phyloP scores from a whole-genome alignment of 2,797 vertebrate genomes.

The Alosa sapidissima region DNA sequence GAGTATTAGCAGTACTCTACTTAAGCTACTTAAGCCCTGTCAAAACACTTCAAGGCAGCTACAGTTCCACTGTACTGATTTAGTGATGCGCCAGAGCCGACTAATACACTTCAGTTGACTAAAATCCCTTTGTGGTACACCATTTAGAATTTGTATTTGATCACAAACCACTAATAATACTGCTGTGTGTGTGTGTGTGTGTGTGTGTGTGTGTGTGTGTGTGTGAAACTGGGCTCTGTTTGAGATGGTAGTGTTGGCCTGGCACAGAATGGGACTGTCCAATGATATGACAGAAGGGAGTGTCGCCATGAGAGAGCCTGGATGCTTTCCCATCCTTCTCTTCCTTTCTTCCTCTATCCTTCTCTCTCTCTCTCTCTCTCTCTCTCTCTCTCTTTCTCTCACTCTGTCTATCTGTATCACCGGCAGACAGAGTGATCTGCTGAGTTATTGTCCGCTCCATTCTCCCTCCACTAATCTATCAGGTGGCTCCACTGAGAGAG shows the following conservation, averaged over 20 bases:
- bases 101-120: too few relatives aligned
- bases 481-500: conserved; percentile 4
- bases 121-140: not conserved
- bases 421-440: not conserved
- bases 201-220: not conserved
- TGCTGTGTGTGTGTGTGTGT: not conserved
- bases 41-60: not conserved
- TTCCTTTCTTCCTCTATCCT: not conserved
- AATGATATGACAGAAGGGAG: not conserved
- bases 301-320: not conserved
- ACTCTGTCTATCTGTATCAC: not conserved
- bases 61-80: too few relatives aligned
- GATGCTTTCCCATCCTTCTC: not conserved
- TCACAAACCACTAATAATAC: not conserved
- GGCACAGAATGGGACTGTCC: not conserved
- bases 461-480: conserved; percentile 19
- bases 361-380: conserved; percentile 9
- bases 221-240: not conserved
- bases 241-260: not conserved
- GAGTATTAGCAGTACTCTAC: too few relatives aligned
- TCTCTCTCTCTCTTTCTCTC: conserved; percentile 17
- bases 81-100: too few relatives aligned
- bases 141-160: not conserved
- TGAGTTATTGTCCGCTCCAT: not conserved
- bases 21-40: too few relatives aligned